A percentile compares a stretch with the other conserved stretches of the same genome.
Conservation (phyloP, 2,888 invertebrate species). For the Drosophila kanekoi region DNA sequence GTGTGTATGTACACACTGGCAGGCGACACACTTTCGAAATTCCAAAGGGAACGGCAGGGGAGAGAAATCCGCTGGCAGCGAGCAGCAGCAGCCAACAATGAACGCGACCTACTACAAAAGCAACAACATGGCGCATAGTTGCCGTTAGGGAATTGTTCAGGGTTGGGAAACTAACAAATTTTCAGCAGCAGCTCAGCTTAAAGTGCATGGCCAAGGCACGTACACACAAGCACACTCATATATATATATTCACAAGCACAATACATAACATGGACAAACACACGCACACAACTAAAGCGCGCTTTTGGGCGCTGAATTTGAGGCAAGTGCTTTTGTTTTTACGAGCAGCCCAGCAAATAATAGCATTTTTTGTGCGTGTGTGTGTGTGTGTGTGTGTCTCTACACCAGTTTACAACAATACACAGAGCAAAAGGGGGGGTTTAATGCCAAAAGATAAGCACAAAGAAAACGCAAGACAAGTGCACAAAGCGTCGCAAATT, state of each 20-base stretch:
- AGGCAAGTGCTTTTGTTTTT: conserved; percentile 60
- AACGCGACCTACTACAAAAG: conserved; percentile 23
- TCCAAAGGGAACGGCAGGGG: conserved; percentile 31
- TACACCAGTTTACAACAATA: conserved; percentile 43
- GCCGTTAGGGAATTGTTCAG: conserved; percentile 43
- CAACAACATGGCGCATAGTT: conserved; percentile 38
- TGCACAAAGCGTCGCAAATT: conserved; percentile 4
- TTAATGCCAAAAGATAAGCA: conserved; percentile 5
- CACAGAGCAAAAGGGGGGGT: conserved; percentile 33
- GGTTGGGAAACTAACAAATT: conserved; percentile 43
- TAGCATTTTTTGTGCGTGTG: conserved; percentile 45
- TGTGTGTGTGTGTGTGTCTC: conserved; percentile 13
- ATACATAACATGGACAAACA: background rate
- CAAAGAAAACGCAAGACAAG: background rate
- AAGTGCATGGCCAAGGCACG: conserved; percentile 55
- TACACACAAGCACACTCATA: conserved; percentile 14
- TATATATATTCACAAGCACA: background rate
- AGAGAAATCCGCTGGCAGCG: background rate
- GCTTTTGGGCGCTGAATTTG: conserved; percentile 40
- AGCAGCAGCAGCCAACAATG: conserved; percentile 27
- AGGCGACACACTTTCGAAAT: conserved; percentile 55
- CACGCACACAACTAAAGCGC: conserved; percentile 34
- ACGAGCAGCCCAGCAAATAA: conserved; percentile 65
- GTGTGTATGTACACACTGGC: conserved; percentile 25
- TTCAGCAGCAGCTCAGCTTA: conserved; percentile 51